Evolutionary conservation across 2,113 vertebrate genomes (phyloP), one percentile per base, ranked within the genome.

Genomic region (Pomatostomus ruficeps): DNA sequence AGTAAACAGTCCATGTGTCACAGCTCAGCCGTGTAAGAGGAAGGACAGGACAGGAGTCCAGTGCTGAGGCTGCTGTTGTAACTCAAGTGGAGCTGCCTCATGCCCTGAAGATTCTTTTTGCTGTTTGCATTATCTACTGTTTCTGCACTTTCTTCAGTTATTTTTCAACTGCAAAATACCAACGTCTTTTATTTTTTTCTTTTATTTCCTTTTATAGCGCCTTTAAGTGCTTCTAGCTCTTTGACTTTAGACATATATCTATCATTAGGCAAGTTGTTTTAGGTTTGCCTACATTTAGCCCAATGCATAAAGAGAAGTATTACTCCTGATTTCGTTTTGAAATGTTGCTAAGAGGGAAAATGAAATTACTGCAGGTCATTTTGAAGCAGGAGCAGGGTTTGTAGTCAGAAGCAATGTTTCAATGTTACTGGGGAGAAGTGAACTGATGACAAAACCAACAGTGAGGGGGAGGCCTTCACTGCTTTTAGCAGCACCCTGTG

Each of bases 251-350:
- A 55, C 61, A 59, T 86, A 29, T 68, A 81, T 95, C 70, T 87
- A 22, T 92, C 72, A 89, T 87, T 42, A 46, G 72, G 40, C 82
- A 88, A 58, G 49, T 85, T 85, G 68, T 26, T 95, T 89, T 62
- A 89, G 57, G 52, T 92, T 79, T 91, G 49, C 91, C 62, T 89
- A 52, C 59, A 3, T 96, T 94, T 94, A 91, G 61, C 46, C 74
- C 4, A 2, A 5, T 92, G 66, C 74, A 73, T 89, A 92, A 94
- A 52, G 77, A 86, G 59, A 91, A 89, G 66, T 89, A 67, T 88
- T 96, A 72, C 88, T 93, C 68, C 74, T 91, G 84, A 91, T 86
- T 67, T 70, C 66, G 61, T 94, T 87, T 78, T 91, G 61, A 86
- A 96, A 59, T 88, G 88, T 92, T 94, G 36, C 81, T 36, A 89